A percentile compares a stretch with the other conserved stretches of the same genome.
Conservation (phyloP, 2,113 vertebrate species). For the Odontophorus gujanensis region DNA sequence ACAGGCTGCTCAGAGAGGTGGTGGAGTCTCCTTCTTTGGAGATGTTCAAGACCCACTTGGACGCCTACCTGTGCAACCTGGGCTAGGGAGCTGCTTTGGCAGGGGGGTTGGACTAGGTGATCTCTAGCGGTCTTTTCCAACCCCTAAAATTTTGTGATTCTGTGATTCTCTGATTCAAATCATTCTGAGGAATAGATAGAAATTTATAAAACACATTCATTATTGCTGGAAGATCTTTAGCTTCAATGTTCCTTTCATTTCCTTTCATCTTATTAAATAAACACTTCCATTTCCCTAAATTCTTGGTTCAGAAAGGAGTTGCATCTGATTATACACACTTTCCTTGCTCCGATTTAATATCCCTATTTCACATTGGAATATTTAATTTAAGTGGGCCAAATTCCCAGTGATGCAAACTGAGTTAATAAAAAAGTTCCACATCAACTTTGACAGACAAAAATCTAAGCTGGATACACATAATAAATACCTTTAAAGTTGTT, state of each 20-base stretch:
- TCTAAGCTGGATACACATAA: not conserved
- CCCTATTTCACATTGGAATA: not conserved
- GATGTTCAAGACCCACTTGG: too few species aligned
- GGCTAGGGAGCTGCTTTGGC: too few species aligned
- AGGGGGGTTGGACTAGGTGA: too few species aligned
- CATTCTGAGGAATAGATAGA: not conserved
- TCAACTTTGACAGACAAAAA: not conserved
- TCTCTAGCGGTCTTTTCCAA: too few species aligned
- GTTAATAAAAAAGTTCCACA: not conserved
- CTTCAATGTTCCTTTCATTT: not conserved
- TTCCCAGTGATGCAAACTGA: not conserved
- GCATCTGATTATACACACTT: not conserved
- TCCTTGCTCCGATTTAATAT: not conserved
- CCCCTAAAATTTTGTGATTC: too few species aligned
- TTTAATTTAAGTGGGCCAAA: not conserved
- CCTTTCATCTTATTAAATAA: not conserved
- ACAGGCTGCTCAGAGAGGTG: too few species aligned
- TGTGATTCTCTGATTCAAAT: not conserved
- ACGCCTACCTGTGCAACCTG: too few species aligned
- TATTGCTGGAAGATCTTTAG: not conserved
- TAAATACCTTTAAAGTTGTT: not conserved
- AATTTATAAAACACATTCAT: not conserved
- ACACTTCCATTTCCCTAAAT: not conserved
- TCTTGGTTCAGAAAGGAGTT: not conserved
- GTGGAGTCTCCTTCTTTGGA: too few species aligned